Evolutionary conservation across 2,888 invertebrate species (phyloP).

Genomic region (Eristalis pertinax): DNA sequence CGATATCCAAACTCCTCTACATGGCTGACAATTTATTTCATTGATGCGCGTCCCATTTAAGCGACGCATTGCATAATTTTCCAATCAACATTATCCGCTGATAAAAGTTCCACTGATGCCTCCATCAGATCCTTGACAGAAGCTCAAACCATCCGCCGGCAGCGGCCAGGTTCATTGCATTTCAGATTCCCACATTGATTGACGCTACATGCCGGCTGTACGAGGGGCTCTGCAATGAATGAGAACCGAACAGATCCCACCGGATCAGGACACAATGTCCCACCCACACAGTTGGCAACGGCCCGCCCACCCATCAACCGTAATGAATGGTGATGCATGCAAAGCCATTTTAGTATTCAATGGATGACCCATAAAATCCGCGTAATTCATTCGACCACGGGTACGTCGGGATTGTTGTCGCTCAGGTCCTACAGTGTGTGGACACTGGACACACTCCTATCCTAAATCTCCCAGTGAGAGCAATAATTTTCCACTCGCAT

Average conservation of each 20-base stretch:
- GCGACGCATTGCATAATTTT: constrained; percentile 71
- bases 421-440: constrained; percentile 33
- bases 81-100: constrained; percentile 71
- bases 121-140: constrained; percentile 7
- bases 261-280: constrained; percentile 26
- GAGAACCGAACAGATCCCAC: constrained; percentile 13
- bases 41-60: constrained; percentile 49
- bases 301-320: constrained; percentile 67
- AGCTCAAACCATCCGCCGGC: constrained; percentile 4
- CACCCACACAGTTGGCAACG: neutral
- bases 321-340: constrained; percentile 72
- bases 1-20: constrained; percentile 36
- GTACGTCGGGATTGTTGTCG: constrained; percentile 61
- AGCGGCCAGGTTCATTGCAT: constrained; percentile 61
- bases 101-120: constrained; percentile 63
- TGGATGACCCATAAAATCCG: constrained; percentile 72
- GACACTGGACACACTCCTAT: constrained; percentile 5
- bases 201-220: constrained; percentile 30
- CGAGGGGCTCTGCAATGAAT: neutral
- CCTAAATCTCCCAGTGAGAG: constrained; percentile 64
- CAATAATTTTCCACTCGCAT: constrained; percentile 65
- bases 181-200: constrained; percentile 65
- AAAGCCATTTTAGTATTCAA: constrained; percentile 71
- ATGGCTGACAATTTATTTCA: constrained; percentile 61
- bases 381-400: constrained; percentile 71